A percentile compares a stretch with the other conserved stretches of the same genome.
Conservation (phyloP, 1,140 invertebrate genomes). For the Dinothrombium tinctorium region DNA sequence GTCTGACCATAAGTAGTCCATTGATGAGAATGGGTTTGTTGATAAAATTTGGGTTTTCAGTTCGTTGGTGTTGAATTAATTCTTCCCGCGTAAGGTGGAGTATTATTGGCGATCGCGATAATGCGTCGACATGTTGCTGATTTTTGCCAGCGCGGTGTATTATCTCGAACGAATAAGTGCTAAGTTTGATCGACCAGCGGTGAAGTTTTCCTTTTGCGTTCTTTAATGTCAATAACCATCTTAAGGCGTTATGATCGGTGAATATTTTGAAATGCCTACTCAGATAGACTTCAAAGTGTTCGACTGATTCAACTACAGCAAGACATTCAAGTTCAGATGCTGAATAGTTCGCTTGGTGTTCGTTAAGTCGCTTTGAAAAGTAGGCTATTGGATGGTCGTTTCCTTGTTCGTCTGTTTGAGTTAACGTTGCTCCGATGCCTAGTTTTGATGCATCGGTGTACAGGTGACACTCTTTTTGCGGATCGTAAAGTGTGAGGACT, state of each 20-base stretch:
- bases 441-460: slow-evolving; percentile 20
- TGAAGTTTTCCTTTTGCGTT: slow-evolving; percentile 5
- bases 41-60: too few species aligned
- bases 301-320: slow-evolving; percentile 23
- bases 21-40: too few species aligned
- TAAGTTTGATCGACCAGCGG: slow-evolving; percentile 13
- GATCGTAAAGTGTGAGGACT: slow-evolving; percentile 7
- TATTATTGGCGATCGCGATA: slow-evolving; percentile 4
- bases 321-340: slow-evolving; percentile 29
- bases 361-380: slow-evolving; percentile 21
- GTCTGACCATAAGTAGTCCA: neutral
- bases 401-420: slow-evolving; percentile 20
- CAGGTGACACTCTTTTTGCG: neutral
- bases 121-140: slow-evolving; percentile 1
- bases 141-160: slow-evolving; percentile 1
- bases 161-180: slow-evolving; percentile 12
- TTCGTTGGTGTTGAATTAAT: neutral
- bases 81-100: neutral
- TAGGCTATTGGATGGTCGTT: slow-evolving; percentile 24
- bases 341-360: slow-evolving; percentile 26
- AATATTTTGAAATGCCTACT: slow-evolving; percentile 21
- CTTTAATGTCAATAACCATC: neutral
- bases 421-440: slow-evolving; percentile 25
- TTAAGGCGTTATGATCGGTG: slow-evolving; percentile 26
- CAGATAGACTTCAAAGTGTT: slow-evolving; percentile 27